Evolutionary conservation across 2,888 invertebrate species (phyloP).

Genomic region (Chrysina gloriosa): DNA sequence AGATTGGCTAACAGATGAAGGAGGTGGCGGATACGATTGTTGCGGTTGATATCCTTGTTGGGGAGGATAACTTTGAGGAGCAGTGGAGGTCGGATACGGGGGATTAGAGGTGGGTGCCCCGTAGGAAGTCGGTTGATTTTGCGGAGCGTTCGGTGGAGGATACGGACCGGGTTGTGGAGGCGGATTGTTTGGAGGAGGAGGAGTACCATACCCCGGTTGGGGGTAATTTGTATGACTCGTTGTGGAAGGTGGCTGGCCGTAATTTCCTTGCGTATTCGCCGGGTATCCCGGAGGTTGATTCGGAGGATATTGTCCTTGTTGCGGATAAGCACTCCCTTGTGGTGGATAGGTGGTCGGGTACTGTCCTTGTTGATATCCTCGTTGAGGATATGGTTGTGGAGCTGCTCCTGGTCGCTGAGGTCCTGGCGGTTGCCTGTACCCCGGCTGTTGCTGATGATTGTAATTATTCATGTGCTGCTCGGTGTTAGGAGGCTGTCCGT

Average conservation of each 20-base stretch:
- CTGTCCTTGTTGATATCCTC: conserved; percentile 76
- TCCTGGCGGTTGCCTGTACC: conserved; percentile 67
- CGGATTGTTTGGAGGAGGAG: conserved; percentile 57
- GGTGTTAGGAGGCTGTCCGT: conserved; percentile 60
- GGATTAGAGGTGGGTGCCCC: conserved; percentile 60
- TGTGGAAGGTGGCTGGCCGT: conserved; percentile 73
- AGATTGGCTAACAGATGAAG: conserved; percentile 67
- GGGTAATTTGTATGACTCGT: conserved; percentile 70
- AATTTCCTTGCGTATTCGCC: conserved; percentile 68
- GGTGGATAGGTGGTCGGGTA: conserved; percentile 75
- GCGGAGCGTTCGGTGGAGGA: conserved; percentile 43
- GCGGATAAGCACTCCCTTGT: conserved; percentile 75
- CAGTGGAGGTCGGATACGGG: conserved; percentile 56
- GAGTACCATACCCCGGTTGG: conserved; percentile 66
- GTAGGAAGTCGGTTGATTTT: conserved; percentile 57
- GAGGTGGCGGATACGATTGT: conserved; percentile 68
- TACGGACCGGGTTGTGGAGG: conserved; percentile 51
- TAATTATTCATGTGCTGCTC: conserved; percentile 64
- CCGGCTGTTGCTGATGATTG: conserved; percentile 65
- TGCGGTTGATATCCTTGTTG: conserved; percentile 70
- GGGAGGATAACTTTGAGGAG: conserved; percentile 61
- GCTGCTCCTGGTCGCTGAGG: conserved; percentile 72
- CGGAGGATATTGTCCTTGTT: conserved; percentile 74
- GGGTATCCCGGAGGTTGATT: conserved; percentile 78
- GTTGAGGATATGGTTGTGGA: conserved; percentile 74